Percentiles rank a stretch among this genome's conserved stretches.
phyloP scores from a whole-genome alignment of 2,113 vertebrate genomes.

The Aythya baeri region DNA sequence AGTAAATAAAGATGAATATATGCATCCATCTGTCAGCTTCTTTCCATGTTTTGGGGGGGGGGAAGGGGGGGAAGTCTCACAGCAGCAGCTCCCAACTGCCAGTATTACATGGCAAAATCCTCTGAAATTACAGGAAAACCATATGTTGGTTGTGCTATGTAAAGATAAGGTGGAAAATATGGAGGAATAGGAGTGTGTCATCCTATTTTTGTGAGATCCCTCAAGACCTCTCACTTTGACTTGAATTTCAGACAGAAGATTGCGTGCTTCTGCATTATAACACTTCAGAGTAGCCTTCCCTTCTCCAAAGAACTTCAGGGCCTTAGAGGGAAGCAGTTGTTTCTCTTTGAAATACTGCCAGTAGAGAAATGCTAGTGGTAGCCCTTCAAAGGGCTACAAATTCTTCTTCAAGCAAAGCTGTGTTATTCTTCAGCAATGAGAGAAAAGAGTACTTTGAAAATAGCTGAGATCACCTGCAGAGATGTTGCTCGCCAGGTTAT shows the following conservation, averaged over 20 bases:
- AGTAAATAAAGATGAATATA: neutral
- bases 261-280: neutral
- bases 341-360: constrained; percentile 33
- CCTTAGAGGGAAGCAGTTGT: neutral
- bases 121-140: neutral
- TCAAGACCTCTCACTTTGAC: neutral
- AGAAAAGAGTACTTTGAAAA: neutral
- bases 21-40: neutral
- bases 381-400: neutral
- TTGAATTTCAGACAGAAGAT: neutral
- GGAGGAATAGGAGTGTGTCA: neutral
- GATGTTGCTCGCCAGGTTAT: rapidly evolving
- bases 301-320: neutral
- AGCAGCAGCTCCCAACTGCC: neutral
- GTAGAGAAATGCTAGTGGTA: neutral
- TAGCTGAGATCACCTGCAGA: neutral
- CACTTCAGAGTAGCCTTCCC: neutral
- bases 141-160: neutral
- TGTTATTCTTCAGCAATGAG: neutral
- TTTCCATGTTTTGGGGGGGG: neutral
- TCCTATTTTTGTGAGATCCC: neutral
- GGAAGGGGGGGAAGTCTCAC: neutral
- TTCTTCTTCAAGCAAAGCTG: neutral
- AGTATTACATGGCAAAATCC: neutral
- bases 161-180: neutral